phyloP scores from a whole-genome alignment of 2,797 vertebrate species.

The Otus scops region DNA sequence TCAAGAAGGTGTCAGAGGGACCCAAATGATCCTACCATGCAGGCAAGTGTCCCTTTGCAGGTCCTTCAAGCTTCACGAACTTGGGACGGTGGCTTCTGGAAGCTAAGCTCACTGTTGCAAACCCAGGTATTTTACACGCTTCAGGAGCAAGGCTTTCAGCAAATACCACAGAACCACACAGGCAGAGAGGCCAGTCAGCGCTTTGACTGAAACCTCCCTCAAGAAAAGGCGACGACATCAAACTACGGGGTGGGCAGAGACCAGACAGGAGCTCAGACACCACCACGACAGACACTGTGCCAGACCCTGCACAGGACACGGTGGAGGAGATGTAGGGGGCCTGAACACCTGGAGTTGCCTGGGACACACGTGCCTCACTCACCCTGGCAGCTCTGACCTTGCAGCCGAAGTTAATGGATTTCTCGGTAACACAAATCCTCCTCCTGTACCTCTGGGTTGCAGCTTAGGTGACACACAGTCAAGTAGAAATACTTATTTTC shows the following conservation, averaged over 20 bases:
- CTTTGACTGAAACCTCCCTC: background rate
- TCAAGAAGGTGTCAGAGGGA: background rate
- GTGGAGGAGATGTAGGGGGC: background rate
- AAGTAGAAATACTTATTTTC: conserved; percentile 44
- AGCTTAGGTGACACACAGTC: conserved; percentile 25
- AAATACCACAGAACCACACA: background rate
- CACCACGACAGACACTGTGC: fast-evolving
- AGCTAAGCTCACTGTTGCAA: background rate
- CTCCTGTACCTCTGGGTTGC: background rate
- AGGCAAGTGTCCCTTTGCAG: background rate
- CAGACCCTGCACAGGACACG: background rate
- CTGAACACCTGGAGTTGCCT: background rate
- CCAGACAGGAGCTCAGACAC: background rate
- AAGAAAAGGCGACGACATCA: background rate
- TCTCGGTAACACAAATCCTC: background rate
- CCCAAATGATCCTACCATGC: background rate
- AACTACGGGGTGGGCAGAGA: fast-evolving
- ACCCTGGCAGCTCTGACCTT: background rate
- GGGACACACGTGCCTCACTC: background rate
- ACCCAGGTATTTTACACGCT: background rate
- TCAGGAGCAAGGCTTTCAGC: background rate
- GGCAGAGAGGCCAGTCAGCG: background rate
- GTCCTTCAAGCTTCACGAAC: background rate
- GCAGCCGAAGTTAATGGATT: background rate
- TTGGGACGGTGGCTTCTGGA: background rate